Percentiles rank a stretch among this genome's conserved stretches.
Conservation (phyloP, 2,888 invertebrate genomes). For the Smittia aterrima region DNA sequence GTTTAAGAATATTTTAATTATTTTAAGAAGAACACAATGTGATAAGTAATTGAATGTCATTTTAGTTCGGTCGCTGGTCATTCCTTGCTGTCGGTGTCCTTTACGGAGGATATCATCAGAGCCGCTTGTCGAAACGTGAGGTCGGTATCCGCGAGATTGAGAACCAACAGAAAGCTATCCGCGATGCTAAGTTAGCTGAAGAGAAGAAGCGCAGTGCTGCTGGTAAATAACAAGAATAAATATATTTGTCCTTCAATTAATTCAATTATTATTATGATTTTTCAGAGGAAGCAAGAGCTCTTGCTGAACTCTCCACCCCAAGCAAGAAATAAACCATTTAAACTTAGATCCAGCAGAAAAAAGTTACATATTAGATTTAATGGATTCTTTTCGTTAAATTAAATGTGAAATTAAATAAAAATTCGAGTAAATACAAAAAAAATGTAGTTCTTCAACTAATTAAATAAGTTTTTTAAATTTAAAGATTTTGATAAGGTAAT, state of each 20-base stretch:
- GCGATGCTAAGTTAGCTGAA: constrained; percentile 68
- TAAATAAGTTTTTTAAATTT: too few relatives aligned
- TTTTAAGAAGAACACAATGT: background rate
- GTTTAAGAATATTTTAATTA: background rate
- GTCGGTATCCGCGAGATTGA: constrained; percentile 65
- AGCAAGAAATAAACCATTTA: constrained; percentile 44
- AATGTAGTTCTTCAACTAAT: too few relatives aligned
- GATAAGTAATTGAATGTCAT: constrained; percentile 42
- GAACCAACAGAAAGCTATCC: constrained; percentile 63
- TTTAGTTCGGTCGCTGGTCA: constrained; percentile 79
- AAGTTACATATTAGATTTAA: background rate
- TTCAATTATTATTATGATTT: background rate
- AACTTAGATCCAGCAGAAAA: background rate
- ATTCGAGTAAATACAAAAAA: background rate
- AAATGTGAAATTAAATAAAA: background rate
- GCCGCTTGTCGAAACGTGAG: constrained; percentile 66
- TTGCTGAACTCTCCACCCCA: constrained; percentile 43
- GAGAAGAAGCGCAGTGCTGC: constrained; percentile 67
- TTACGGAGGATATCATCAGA: constrained; percentile 74
- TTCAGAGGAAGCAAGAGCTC: constrained; percentile 46
- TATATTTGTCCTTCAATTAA: background rate
- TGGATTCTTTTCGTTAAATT: background rate
- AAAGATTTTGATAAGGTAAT: too few relatives aligned
- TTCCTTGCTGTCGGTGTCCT: constrained; percentile 68
- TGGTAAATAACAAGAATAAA: constrained; percentile 50